Evolutionary conservation across 2,113 vertebrate genomes (phyloP).

Genomic region (Corythoichthys intestinalis): DNA sequence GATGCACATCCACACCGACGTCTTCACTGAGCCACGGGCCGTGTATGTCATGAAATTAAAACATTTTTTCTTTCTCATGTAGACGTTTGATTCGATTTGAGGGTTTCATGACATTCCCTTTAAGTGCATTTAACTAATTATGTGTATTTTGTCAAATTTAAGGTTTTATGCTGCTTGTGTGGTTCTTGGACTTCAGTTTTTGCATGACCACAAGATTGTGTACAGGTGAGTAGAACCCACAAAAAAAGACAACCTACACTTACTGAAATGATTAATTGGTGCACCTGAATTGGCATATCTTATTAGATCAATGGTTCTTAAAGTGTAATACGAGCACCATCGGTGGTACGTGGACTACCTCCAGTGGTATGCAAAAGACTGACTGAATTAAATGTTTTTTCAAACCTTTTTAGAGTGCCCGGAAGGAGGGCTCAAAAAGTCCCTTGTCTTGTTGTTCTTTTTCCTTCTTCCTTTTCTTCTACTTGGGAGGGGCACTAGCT

Average conservation of each 20-base stretch:
- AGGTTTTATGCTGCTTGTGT: conserved; percentile 97
- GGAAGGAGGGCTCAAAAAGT: too few relatives aligned
- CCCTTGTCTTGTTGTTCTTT: too few relatives aligned
- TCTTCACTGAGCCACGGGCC: conserved; percentile 92
- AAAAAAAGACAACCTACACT: background rate
- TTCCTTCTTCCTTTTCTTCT: too few relatives aligned
- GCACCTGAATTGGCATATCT: background rate
- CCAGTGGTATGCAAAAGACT: too few relatives aligned
- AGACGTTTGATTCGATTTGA: background rate
- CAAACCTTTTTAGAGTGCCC: too few relatives aligned
- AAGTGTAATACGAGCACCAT: too few relatives aligned
- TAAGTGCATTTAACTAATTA: background rate
- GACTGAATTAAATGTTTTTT: too few relatives aligned
- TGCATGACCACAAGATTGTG: conserved; percentile 97
- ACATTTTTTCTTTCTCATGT: background rate
- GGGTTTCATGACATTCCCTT: background rate
- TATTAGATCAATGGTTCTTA: too few relatives aligned
- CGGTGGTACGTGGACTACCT: too few relatives aligned
- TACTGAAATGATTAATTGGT: too few relatives aligned
- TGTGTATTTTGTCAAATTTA: conserved; percentile 20
- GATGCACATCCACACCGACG: conserved; percentile 99
- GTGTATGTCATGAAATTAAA: conserved; percentile 75
- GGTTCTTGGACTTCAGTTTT: conserved; percentile 95
- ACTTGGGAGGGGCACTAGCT: too few relatives aligned
- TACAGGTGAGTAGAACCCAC: conserved; percentile 81